Conservation (phyloP, 2,797 vertebrate species). For the Xyrichtys novacula region DNA sequence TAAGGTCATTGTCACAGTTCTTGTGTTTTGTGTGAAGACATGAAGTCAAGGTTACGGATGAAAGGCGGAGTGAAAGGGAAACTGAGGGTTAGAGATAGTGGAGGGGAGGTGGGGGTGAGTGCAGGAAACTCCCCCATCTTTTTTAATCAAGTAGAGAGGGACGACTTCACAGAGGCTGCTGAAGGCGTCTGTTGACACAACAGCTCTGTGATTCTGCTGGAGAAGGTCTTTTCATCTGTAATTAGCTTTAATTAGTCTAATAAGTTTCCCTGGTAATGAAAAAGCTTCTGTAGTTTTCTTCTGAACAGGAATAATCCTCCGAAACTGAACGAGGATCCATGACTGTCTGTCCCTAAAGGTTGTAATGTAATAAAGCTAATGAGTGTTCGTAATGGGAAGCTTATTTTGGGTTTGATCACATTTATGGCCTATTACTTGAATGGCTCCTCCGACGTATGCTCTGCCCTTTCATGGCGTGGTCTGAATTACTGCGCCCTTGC, state of each 20-base stretch:
- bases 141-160: conserved; percentile 71
- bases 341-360: conserved; percentile 72
- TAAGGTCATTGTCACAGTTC: too few relatives aligned
- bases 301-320: conserved; percentile 75
- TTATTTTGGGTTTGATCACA: conserved; percentile 72
- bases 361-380: conserved; percentile 79
- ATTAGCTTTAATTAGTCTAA: conserved; percentile 84
- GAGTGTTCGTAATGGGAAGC: conserved; percentile 71
- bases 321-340: conserved; percentile 68
- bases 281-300: conserved; percentile 69
- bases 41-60: conserved; percentile 29
- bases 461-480: conserved; percentile 53
- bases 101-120: conserved; percentile 18
- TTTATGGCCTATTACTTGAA: conserved; percentile 76
- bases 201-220: conserved; percentile 62
- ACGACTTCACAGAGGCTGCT: conserved; percentile 69
- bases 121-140: conserved; percentile 38
- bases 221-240: conserved; percentile 78
- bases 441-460: conserved; percentile 45
- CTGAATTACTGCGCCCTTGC: conserved; percentile 73
- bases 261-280: conserved; percentile 72
- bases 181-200: conserved; percentile 80
- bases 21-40: conserved; percentile 8
- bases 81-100: conserved; percentile 7
- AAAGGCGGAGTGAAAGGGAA: background rate